Conservation (phyloP, 2,113 vertebrate species). For the Ondatra zibethicus region DNA sequence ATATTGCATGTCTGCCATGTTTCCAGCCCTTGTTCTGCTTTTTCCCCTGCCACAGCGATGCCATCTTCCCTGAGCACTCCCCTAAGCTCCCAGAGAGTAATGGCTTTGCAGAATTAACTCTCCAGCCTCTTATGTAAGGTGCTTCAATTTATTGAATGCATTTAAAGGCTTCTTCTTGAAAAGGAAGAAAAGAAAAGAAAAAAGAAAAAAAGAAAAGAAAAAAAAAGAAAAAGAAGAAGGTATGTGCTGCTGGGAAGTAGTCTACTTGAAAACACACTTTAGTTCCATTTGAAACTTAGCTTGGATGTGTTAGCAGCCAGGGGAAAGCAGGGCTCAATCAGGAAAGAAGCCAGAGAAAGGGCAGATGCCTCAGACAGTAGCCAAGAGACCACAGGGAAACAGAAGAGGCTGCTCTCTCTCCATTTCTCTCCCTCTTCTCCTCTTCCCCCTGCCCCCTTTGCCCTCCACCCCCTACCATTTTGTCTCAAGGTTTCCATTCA, state of each 20-base stretch:
- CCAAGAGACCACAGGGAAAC: neutral
- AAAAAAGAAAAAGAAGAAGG: neutral
- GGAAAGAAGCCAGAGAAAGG: constrained; percentile 43
- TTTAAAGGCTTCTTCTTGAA: neutral
- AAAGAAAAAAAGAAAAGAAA: neutral
- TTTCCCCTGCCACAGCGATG: neutral
- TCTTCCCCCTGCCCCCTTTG: neutral
- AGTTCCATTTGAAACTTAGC: constrained; percentile 3
- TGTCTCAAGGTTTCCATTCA: constrained; percentile 54
- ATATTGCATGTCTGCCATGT: neutral
- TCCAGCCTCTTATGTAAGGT: neutral
- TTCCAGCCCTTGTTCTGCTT: neutral
- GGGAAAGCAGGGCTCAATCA: constrained; percentile 17
- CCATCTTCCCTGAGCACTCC: neutral
- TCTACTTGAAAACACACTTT: constrained; percentile 6
- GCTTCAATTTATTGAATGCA: neutral
- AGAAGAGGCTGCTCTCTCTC: neutral
- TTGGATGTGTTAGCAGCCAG: neutral
- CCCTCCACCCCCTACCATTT: neutral
- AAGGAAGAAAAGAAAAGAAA: neutral
- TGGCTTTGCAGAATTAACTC: neutral
- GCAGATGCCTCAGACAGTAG: neutral
- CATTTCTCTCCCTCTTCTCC: neutral
- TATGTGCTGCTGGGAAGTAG: neutral
- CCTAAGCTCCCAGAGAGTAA: neutral